phyloP scores from a whole-genome alignment of 2,113 vertebrate genomes.

The Ursus arctos region DNA sequence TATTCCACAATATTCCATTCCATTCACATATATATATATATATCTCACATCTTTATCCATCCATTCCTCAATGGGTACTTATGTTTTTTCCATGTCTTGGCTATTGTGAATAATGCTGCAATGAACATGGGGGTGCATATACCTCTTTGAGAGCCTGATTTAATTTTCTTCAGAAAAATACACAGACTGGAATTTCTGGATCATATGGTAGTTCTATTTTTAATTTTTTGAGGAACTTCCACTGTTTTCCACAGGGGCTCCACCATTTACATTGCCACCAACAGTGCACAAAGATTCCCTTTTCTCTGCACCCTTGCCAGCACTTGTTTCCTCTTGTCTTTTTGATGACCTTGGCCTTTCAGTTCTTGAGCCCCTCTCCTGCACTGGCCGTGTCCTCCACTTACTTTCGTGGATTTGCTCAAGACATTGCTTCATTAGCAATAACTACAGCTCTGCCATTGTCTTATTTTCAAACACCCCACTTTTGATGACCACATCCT shows the following conservation, averaged over 20 bases:
- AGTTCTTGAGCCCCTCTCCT: neutral
- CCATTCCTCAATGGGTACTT: neutral
- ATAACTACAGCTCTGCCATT: neutral
- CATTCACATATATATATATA: neutral
- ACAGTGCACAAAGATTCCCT: neutral
- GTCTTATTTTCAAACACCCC: neutral
- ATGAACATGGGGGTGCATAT: neutral
- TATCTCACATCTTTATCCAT: neutral
- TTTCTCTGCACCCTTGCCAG: neutral
- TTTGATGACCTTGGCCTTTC: neutral
- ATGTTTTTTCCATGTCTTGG: too few species aligned
- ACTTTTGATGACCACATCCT: neutral
- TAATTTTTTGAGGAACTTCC: neutral
- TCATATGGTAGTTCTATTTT: neutral
- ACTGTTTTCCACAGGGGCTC: neutral
- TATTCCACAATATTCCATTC: neutral
- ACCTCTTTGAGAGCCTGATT: neutral
- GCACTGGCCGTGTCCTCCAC: neutral
- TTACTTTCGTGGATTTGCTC: neutral
- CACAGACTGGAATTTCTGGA: neutral
- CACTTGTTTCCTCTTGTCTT: neutral
- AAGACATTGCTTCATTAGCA: neutral
- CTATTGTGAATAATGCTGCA: neutral
- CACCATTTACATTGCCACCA: neutral
- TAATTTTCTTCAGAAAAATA: neutral